Evolutionary conservation across 2,888 invertebrate genomes (phyloP), one percentile per base, ranked within the genome.

Genomic region (Acheta domesticus): DNA sequence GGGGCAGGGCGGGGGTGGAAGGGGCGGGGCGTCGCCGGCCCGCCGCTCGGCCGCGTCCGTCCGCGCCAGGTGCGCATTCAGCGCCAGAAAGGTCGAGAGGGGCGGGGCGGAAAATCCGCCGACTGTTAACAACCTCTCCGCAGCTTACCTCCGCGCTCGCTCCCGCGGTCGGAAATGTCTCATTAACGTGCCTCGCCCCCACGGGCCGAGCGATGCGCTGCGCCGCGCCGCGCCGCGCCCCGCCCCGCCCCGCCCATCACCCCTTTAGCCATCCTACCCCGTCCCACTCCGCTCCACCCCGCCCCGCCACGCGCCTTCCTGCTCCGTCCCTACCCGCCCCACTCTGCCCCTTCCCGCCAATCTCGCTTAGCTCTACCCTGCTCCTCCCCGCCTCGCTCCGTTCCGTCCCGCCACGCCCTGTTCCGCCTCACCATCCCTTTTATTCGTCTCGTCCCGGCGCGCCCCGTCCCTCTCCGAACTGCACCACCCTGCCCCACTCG

Each of bases 21-120:
- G 23, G 23, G 23, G 62, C 62, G 19, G 62, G 12, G 19, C 12
- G 62, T 4, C 62, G 62, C 62, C 62, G n/a, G 62, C 62, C 62
- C 62, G 14, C 62, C n/a, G 62, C 62, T 62, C 62, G 62, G 16
- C 62, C 16, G 62, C n/a, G 62, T 62, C 62, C 62, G 62, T 19
- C 62, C n/a, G 62, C 62, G 62, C n/a, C 62, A 62, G 62, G 62
- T 62, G 62, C 62, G 62, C 62, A 62, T 62, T 62, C 62, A 62
- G 62, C 14, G n/a, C 14, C 62, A 14, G 16, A 62, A 62, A n/a
- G n/a, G 62, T 14, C n/a, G 16, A n/a, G 19, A 14, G n/a, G 62
- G 62, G 62, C 62, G 62, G 62, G 23, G 36, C 36, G 36, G 62
- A 62, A 62, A 62, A 62, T 62, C 62, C 62, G 11, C 62, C 62